Evolutionary conservation across 2,888 invertebrate genomes (phyloP).

Genomic region (Leucophora obtusa): DNA sequence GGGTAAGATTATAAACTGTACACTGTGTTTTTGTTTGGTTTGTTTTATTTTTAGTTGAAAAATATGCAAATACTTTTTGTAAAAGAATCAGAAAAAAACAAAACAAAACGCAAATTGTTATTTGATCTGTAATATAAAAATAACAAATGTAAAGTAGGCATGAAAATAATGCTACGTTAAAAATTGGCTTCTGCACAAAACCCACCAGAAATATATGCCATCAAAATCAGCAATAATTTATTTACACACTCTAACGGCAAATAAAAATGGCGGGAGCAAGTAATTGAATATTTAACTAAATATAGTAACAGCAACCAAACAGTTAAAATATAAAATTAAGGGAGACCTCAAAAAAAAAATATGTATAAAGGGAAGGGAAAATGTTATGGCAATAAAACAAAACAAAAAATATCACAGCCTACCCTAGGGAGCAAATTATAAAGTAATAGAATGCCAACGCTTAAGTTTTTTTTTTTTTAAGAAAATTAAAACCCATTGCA

Average conservation of each 20-base stretch:
- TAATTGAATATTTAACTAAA: constrained; percentile 60
- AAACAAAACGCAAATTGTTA: constrained; percentile 39
- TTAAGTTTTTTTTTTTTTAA: neutral
- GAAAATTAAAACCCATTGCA: neutral
- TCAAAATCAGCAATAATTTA: constrained; percentile 45
- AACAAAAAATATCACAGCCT: constrained; percentile 39
- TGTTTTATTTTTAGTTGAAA: constrained; percentile 22
- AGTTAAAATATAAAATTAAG: neutral
- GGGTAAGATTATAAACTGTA: constrained; percentile 46
- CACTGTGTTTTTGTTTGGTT: neutral
- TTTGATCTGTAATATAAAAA: constrained; percentile 47
- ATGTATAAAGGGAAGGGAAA: neutral
- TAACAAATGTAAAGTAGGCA: constrained; percentile 52
- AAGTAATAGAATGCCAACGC: constrained; percentile 22
- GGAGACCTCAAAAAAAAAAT: neutral
- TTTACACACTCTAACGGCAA: constrained; percentile 21
- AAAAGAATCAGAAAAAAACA: constrained; percentile 19
- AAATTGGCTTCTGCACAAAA: constrained; percentile 18
- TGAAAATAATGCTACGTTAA: constrained; percentile 50
- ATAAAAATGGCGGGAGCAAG: constrained; percentile 29
- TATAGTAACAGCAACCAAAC: neutral
- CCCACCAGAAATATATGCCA: constrained; percentile 44
- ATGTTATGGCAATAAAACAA: neutral
- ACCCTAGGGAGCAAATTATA: constrained; percentile 52
- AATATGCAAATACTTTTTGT: constrained; percentile 40